Conservation (phyloP, 2,888 invertebrate species). For the Euplexia lucipara region DNA sequence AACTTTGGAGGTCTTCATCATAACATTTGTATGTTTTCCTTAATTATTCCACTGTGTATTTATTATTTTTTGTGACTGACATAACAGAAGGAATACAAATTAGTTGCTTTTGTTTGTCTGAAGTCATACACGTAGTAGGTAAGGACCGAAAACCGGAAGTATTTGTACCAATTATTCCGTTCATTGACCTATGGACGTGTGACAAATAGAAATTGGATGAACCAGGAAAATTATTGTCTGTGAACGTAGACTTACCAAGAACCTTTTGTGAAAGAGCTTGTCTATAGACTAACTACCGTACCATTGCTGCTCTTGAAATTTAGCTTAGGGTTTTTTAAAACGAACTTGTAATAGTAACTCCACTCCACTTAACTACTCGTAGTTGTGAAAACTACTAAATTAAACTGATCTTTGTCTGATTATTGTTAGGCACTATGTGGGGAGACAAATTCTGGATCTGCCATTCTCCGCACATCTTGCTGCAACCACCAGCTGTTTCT, state of each 20-base stretch:
- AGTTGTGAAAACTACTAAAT: too few relatives aligned
- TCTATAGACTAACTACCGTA: neutral
- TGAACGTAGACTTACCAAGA: neutral
- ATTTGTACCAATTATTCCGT: constrained; percentile 29
- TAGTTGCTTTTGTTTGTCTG: constrained; percentile 10
- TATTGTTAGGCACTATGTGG: too few relatives aligned
- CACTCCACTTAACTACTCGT: too few relatives aligned
- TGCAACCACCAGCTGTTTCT: too few relatives aligned
- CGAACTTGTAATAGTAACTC: too few relatives aligned
- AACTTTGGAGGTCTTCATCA: constrained; percentile 35
- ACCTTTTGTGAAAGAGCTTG: neutral
- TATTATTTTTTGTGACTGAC: constrained; percentile 18
- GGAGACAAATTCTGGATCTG: too few relatives aligned
- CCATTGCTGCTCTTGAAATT: too few relatives aligned
- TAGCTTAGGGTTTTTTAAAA: too few relatives aligned
- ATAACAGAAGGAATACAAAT: constrained; percentile 46
- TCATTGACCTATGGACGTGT: constrained; percentile 47
- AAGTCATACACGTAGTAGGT: constrained; percentile 9
- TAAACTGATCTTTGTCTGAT: too few relatives aligned
- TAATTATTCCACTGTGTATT: constrained; percentile 11
- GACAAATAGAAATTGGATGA: neutral
- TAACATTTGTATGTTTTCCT: constrained; percentile 49
- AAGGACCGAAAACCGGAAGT: constrained; percentile 1
- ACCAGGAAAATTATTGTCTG: constrained; percentile 12
- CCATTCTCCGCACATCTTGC: too few relatives aligned